A percentile compares a stretch with the other conserved stretches of the same genome.
Conservation (phyloP, 2,797 vertebrate species). For the Graptemys geographica region DNA sequence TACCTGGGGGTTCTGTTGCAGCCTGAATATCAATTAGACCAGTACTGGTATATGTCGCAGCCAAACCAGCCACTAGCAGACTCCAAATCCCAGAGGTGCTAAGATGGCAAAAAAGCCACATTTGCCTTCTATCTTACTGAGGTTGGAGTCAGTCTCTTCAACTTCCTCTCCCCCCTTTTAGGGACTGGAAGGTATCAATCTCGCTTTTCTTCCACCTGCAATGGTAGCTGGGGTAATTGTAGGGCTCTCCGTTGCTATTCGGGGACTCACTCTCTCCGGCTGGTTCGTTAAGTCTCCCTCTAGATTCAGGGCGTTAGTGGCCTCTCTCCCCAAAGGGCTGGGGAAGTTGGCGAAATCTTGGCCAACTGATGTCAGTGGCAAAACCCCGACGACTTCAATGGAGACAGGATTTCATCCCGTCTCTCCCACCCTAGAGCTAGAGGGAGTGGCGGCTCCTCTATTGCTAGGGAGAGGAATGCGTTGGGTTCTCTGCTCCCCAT, state of each 20-base stretch:
- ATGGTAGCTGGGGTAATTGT: too few species aligned
- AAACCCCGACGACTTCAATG: not conserved
- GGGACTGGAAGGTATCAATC: too few species aligned
- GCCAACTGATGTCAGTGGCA: not conserved
- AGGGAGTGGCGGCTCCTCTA: not conserved
- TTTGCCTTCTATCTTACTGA: not conserved
- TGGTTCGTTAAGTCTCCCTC: not conserved
- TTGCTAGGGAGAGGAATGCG: not conserved
- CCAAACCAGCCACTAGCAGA: too few species aligned
- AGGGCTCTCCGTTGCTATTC: too few species aligned
- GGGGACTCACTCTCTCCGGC: too few species aligned
- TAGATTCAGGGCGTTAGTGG: not conserved
- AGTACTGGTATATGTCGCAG: not conserved
- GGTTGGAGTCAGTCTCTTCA: not conserved
- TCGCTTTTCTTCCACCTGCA: too few species aligned
- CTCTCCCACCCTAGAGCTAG: not conserved
- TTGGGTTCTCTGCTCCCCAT: not conserved
- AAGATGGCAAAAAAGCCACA: not conserved
- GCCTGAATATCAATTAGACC: not conserved
- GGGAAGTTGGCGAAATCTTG: not conserved
- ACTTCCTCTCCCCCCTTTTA: too few species aligned
- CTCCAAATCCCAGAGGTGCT: not conserved
- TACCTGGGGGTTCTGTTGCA: not conserved
- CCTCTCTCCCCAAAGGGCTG: not conserved
- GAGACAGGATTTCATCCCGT: not conserved